Evolutionary conservation across 2,888 invertebrate species (phyloP).

Genomic region (Vanessa cardui): DNA sequence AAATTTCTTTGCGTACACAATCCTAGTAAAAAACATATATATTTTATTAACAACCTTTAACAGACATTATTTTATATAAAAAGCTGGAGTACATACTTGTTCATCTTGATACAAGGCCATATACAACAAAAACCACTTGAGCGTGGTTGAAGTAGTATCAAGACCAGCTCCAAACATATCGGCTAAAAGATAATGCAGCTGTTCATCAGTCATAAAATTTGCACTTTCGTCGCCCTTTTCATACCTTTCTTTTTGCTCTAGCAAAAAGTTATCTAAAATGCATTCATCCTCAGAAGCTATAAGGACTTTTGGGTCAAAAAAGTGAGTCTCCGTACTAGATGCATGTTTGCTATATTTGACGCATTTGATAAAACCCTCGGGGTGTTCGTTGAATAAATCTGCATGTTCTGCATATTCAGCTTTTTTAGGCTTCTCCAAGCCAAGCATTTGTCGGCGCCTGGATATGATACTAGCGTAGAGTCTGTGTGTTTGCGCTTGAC

Average conservation of each 20-base stretch:
- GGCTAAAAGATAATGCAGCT: constrained; percentile 88
- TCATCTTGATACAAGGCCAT: constrained; percentile 87
- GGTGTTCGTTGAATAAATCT: constrained; percentile 62
- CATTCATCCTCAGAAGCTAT: constrained; percentile 73
- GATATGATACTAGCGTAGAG: constrained; percentile 87
- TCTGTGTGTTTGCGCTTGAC: constrained; percentile 87
- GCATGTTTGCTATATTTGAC: constrained; percentile 70
- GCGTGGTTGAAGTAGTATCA: constrained; percentile 90
- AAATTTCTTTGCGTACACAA: constrained; percentile 83
- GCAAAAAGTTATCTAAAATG: constrained; percentile 86
- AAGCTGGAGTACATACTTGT: constrained; percentile 73
- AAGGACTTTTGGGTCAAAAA: constrained; percentile 68
- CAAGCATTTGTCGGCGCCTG: constrained; percentile 72
- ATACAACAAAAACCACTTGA: constrained; percentile 91
- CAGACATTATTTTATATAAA: too few relatives aligned
- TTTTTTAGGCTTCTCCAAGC: constrained; percentile 56
- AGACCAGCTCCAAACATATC: constrained; percentile 94
- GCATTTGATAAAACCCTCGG: constrained; percentile 71
- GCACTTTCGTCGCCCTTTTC: constrained; percentile 65
- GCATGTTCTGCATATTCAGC: constrained; percentile 60
- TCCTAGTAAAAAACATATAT: constrained; percentile 68
- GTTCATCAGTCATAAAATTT: constrained; percentile 84
- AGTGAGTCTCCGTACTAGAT: constrained; percentile 61
- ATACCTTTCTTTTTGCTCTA: constrained; percentile 82
- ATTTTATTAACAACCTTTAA: too few relatives aligned